Percentiles rank a stretch among this genome's conserved stretches.
These are phyloP conservation scores for Strigops habroptila DNA, from an alignment of 2,113 vertebrate species.

Conservation along the genomic window DNA sequence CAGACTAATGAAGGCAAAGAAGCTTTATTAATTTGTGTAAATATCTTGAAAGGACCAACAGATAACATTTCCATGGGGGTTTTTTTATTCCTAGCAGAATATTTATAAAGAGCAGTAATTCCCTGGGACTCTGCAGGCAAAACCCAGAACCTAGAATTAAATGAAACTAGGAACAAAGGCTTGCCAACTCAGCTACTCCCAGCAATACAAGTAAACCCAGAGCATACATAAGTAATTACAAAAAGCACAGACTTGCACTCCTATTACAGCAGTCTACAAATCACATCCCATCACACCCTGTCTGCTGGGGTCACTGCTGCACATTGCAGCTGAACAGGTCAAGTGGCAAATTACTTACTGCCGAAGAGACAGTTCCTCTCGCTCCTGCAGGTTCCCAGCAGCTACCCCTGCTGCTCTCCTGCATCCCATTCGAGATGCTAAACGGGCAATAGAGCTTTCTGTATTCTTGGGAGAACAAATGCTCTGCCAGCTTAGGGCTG, in stretches of 20 bases:
- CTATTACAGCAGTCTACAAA: background rate
- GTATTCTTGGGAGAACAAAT: background rate
- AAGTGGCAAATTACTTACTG: background rate
- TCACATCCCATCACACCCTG: background rate
- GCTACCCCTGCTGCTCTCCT: background rate
- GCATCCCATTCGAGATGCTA: accelerated
- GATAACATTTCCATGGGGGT: background rate
- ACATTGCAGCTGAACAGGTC: background rate
- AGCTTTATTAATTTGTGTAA: background rate
- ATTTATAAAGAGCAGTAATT: background rate
- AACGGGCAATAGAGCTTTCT: background rate
- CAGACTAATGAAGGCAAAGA: background rate
- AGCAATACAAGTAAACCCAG: background rate
- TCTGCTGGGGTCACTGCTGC: background rate
- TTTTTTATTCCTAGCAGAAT: background rate
- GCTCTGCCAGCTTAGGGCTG: background rate
- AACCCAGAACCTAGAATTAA: background rate
- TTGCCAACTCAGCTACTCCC: background rate
- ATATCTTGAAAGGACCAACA: background rate
- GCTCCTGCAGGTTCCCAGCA: background rate
- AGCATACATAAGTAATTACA: background rate
- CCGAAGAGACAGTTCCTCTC: background rate
- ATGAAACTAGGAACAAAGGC: background rate
- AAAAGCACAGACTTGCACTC: background rate
- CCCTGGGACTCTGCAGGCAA: background rate